Evolutionary conservation across 2,888 invertebrate species (phyloP), one percentile per base, ranked within the genome.

Genomic region (Clanis bilineata): DNA sequence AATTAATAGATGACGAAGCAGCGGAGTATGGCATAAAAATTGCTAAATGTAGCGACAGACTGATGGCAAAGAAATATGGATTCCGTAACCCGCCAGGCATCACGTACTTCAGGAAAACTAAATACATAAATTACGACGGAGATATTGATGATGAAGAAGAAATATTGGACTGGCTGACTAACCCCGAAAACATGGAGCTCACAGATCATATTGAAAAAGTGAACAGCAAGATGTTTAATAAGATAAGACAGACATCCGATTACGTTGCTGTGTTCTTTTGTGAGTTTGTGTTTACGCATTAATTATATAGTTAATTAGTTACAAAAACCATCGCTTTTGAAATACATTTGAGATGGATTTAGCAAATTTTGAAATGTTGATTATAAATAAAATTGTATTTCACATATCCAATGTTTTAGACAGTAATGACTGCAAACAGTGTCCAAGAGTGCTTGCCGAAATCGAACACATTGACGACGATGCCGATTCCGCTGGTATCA

Each of bases 401-500:
- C 86, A 90, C 87, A 86, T 85, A 80, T 83, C 77, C 84, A 86
- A 88, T 93, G 88, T 94, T 94, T 89, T 93, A 98, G 98, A 97
- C 93, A 97, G 97, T 93, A 96, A 96, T 93, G 97, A 98, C 90
- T 98, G 98, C 93, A 98, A 97, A 88, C 98, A 98, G 87, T 98
- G 98, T 82, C 96, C 96, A 70, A 94, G 96, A 80, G 98, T 98
- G 25, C 93, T 98, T 70, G 93, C 94, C 39, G 97, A 97, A 85
- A 96, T 98, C 68, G 98, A 98, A 79, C 97, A 97, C 83, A 98
- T 98, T 71, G 98, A 98, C 76, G 98, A 98, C 77, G 98, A 98
- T 70, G 98, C 97, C 0, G 97, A 98, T 79, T 94, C 95, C 18
- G 96, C 96, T 3, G 97, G 97, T 5, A 98, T 98, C 65, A 97